Conservation (phyloP, 2,888 invertebrate species). For the Pristionchus maxplancki region DNA sequence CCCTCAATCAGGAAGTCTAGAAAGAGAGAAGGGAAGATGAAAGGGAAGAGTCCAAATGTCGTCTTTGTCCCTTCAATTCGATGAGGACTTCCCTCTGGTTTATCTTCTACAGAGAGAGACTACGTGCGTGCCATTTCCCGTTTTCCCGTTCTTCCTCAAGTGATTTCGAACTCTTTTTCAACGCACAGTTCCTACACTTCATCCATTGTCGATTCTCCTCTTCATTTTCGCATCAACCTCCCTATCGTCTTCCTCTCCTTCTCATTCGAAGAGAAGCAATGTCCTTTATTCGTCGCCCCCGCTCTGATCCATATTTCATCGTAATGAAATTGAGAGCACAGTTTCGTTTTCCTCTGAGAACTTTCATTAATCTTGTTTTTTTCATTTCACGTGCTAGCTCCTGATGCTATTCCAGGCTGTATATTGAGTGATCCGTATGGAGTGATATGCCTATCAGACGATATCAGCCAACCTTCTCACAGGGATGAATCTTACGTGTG, state of each 20-base stretch:
- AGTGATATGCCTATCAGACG: conserved; percentile 18
- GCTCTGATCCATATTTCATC: neutral
- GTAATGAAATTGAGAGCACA: conserved; percentile 35
- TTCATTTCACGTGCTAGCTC: neutral
- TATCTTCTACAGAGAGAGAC: conserved; percentile 4
- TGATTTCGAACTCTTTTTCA: neutral
- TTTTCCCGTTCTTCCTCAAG: neutral
- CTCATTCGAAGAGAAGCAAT: neutral
- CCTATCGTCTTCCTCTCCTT: neutral
- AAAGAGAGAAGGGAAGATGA: neutral
- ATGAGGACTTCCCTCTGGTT: neutral
- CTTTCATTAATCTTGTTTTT: neutral
- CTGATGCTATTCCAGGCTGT: neutral
- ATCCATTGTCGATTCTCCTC: neutral
- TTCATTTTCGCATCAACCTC: neutral
- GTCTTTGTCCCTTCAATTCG: conserved; percentile 30
- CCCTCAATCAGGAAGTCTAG: conserved; percentile 18
- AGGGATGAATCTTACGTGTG: conserved; percentile 38
- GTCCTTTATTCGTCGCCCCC: neutral
- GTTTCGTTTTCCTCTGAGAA: neutral
- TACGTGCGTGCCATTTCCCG: neutral
- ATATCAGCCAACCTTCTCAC: neutral
- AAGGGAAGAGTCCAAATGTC: conserved; percentile 38
- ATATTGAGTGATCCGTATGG: neutral
- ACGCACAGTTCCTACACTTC: neutral